phyloP scores from a whole-genome alignment of 2,113 vertebrate genomes.

The Lontra canadensis region DNA sequence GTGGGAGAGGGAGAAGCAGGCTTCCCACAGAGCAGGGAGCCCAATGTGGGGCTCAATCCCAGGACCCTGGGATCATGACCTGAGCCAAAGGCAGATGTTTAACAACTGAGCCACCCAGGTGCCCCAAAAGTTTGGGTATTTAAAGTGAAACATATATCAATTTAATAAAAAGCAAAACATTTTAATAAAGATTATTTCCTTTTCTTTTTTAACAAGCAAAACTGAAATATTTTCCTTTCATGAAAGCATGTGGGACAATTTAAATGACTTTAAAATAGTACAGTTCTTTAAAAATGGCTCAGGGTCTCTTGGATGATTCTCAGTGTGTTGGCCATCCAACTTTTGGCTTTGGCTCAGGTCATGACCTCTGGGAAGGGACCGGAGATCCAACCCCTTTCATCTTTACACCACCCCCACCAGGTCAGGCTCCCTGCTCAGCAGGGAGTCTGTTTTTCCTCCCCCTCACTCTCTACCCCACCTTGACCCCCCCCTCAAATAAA shows the following conservation, averaged over 20 bases:
- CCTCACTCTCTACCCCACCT: neutral
- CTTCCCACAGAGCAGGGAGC: too few relatives aligned
- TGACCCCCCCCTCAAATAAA: neutral
- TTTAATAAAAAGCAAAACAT: conserved; percentile 25
- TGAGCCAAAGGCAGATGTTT: too few relatives aligned
- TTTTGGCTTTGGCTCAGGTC: neutral
- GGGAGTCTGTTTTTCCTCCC: neutral
- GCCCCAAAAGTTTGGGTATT: neutral
- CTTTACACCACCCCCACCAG: neutral
- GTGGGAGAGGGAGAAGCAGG: too few relatives aligned
- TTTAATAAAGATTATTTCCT: conserved; percentile 3
- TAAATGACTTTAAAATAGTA: conserved; percentile 21
- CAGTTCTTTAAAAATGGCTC: neutral
- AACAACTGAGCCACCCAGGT: too few relatives aligned
- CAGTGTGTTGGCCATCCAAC: neutral
- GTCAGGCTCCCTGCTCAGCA: neutral
- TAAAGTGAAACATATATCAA: neutral
- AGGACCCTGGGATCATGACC: too few relatives aligned
- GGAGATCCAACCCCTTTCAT: neutral
- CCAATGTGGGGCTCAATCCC: too few relatives aligned
- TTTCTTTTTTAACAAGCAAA: conserved; percentile 18
- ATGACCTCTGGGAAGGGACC: neutral
- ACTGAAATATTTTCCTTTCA: neutral
- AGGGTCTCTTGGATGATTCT: neutral
- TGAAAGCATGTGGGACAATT: neutral